Evolutionary conservation across 2,888 invertebrate genomes (phyloP), one percentile per base, ranked within the genome.

Genomic region (Himalopsyche tibetana): DNA sequence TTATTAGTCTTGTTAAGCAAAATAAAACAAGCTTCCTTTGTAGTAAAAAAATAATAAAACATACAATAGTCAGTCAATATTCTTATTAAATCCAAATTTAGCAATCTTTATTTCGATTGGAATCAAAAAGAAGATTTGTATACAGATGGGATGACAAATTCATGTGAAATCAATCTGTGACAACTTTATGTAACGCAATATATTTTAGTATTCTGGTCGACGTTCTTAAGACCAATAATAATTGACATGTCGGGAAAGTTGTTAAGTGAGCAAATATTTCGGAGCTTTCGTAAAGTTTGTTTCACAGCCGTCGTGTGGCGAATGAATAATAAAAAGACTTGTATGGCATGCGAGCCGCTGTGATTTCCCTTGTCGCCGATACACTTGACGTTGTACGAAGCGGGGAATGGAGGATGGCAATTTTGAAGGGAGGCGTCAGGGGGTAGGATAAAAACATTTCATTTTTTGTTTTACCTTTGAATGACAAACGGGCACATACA

Each of bases 361-460:
- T 91, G 91, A 91, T 91, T 91, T 91, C 91, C 92, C 91, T 89
- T 89, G 91, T 89, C 90, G 90, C 89, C 91, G 89, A 90, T 90
- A 90, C 85, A 79, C 84, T 80, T 84, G 79, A 63, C 82, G 86
- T 86, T 63, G 45, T 51, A 36, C 63, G 19, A 80, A 38, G 17
- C 28, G 85, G 74, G 82, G 82, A 5, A 38, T 28, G 74, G 28
- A 69, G 69, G 45, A 19, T 11, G 82, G 36, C 82, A 55, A 55
- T 82, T 28, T 19, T 38, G 12, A 6, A 9, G 28, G 82, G 55
- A 11, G 6, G 51, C 9, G 56, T 19, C 36, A 17, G 9, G 56
- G 85, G 51, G 63, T 28, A 19, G 5, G 74, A 74, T 74, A 38
- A 74, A 74, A 74, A 36, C 8, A 36, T 38, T 12, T 74, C 74